Percentiles rank a stretch among this genome's conserved stretches.
phyloP scores from a whole-genome alignment of 2,888 invertebrate genomes.

The Agonopterix alstromeriana region DNA sequence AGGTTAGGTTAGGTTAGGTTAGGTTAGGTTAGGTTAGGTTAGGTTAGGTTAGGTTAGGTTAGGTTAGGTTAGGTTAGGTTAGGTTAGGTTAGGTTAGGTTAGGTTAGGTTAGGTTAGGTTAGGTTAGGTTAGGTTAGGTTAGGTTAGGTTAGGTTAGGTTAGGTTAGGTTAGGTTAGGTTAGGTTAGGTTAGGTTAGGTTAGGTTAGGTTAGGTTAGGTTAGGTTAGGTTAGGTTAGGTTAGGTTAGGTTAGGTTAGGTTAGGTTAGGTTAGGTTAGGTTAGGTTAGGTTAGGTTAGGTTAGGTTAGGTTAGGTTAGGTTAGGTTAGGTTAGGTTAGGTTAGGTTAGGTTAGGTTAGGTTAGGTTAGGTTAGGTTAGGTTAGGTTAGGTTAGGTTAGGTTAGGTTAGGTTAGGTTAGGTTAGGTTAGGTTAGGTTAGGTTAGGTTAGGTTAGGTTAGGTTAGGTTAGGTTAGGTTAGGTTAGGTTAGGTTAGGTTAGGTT shows the following conservation, averaged over 20 bases:
- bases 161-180: too few species aligned
- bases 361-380: conserved; percentile 12
- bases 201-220: too few species aligned
- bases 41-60: conserved; percentile 10
- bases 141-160: too few species aligned
- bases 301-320: too few species aligned
- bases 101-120: background rate
- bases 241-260: too few species aligned
- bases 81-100: conserved; percentile 11
- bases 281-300: too few species aligned
- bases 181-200: too few species aligned
- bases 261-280: too few species aligned
- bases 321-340: conserved; percentile 8
- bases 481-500: conserved; percentile 12
- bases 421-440: conserved; percentile 14
- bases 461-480: conserved; percentile 14
- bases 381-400: conserved; percentile 12
- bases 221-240: too few species aligned
- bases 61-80: conserved; percentile 11
- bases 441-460: conserved; percentile 14
- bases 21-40: conserved; percentile 11
- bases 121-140: too few species aligned
- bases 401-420: conserved; percentile 12
- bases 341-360: conserved; percentile 12
- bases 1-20: conserved; percentile 13